Conservation (phyloP, 2,113 vertebrate genomes). For the Asarcornis scutulata region DNA sequence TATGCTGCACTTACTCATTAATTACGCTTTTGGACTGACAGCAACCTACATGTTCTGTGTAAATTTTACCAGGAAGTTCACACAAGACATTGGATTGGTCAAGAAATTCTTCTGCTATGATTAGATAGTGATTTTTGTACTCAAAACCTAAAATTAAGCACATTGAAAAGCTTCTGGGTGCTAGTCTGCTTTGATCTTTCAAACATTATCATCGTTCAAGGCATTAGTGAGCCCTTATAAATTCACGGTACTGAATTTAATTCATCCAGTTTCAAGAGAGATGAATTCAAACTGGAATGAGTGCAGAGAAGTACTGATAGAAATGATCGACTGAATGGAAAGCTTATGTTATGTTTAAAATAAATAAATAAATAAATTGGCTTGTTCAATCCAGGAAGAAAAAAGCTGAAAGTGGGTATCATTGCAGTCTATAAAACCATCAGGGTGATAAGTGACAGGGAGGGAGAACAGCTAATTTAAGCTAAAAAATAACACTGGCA, state of each 20-base stretch:
- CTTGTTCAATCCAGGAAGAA: neutral
- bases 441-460: neutral
- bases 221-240: neutral
- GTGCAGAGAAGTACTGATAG: neutral
- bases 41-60: fast-evolving
- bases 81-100: neutral
- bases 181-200: neutral
- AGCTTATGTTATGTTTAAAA: neutral
- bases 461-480: neutral
- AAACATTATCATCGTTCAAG: neutral
- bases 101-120: neutral
- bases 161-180: neutral
- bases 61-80: neutral
- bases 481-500: neutral
- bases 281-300: neutral
- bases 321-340: neutral
- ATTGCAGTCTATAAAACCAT: neutral
- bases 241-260: neutral
- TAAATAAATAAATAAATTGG: neutral
- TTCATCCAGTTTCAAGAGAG: neutral
- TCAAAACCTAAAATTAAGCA: neutral
- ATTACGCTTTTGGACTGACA: neutral
- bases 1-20: neutral
- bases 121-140: neutral
- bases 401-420: neutral